Percentiles rank a stretch among this genome's conserved stretches.
Conservation (phyloP, 2,888 invertebrate genomes). For the Eucera pruinosa region DNA sequence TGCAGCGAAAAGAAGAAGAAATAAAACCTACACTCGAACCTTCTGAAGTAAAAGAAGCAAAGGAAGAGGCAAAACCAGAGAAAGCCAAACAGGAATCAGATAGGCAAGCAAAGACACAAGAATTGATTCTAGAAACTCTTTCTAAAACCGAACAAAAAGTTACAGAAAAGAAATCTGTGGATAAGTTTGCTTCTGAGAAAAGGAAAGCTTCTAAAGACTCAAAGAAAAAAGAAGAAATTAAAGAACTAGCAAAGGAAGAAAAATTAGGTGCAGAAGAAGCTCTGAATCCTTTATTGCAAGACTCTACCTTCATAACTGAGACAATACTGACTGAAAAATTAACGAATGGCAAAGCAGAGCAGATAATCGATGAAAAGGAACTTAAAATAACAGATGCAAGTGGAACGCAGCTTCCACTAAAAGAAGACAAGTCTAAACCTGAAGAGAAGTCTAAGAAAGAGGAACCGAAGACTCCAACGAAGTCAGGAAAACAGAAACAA, state of each 20-base stretch:
- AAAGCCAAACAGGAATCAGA: neutral
- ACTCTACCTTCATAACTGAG: neutral
- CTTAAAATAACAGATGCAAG: neutral
- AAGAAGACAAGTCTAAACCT: conserved; percentile 25
- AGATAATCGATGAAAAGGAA: neutral
- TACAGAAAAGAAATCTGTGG: neutral
- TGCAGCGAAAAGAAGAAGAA: neutral
- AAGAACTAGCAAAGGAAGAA: conserved; percentile 10
- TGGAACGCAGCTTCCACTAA: neutral
- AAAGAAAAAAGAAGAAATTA: conserved; percentile 14
- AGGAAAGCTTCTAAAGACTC: neutral
- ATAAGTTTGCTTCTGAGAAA: conserved; percentile 6
- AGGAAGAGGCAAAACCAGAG: conserved; percentile 26
- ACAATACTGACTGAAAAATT: neutral
- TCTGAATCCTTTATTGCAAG: neutral
- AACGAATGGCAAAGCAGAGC: neutral
- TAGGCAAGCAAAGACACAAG: neutral
- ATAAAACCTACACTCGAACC: neutral
- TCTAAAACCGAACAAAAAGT: neutral
- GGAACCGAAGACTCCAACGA: conserved; percentile 17
- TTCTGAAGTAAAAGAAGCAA: neutral
- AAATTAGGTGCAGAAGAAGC: neutral
- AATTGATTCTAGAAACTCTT: neutral
- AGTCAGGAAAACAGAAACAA: conserved; percentile 49
- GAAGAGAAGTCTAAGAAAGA: conserved; percentile 31